Percentiles rank a stretch among this genome's conserved stretches.
These are phyloP conservation scores for Tuta absoluta DNA, from an alignment of 2,888 invertebrate species.

Conservation along the genomic window DNA sequence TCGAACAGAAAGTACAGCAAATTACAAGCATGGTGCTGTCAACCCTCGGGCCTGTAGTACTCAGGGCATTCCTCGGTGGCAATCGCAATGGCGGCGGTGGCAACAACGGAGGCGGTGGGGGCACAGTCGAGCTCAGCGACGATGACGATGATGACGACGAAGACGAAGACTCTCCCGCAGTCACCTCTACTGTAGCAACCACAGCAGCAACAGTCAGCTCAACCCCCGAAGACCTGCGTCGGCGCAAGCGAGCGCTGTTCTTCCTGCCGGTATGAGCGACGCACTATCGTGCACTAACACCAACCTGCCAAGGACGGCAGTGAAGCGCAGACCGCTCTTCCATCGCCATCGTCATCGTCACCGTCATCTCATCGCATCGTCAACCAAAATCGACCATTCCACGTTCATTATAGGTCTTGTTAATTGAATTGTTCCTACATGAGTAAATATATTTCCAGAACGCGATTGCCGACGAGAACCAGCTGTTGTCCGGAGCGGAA, in stretches of 20 bases:
- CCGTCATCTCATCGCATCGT: constrained; percentile 42
- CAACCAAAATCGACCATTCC: constrained; percentile 42
- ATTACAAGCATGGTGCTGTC: constrained; percentile 87
- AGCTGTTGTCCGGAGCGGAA: constrained; percentile 78
- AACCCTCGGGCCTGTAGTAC: constrained; percentile 87
- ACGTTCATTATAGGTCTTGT: constrained; percentile 45
- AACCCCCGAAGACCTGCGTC: constrained; percentile 40
- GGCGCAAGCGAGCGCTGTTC: constrained; percentile 62
- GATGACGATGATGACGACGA: constrained; percentile 82
- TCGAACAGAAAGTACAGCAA: constrained; percentile 89
- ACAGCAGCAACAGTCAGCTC: constrained; percentile 33
- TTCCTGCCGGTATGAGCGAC: constrained; percentile 69
- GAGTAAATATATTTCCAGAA: constrained; percentile 55
- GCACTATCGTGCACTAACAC: constrained; percentile 65
- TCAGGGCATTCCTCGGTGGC: constrained; percentile 82
- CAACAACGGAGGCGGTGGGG: constrained; percentile 60
- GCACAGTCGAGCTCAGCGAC: constrained; percentile 78
- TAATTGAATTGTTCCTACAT: constrained; percentile 28
- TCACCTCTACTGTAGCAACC: constrained; percentile 42
- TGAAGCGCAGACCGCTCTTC: constrained; percentile 59
- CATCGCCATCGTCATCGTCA: constrained; percentile 47
- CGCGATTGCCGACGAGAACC: constrained; percentile 72
- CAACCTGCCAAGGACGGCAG: constrained; percentile 78
- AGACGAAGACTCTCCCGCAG: constrained; percentile 69
- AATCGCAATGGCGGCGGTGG: constrained; percentile 69